Evolutionary conservation across 1,140 invertebrate genomes (phyloP), one percentile per base, ranked within the genome.

Genomic region (Formica selysi): DNA sequence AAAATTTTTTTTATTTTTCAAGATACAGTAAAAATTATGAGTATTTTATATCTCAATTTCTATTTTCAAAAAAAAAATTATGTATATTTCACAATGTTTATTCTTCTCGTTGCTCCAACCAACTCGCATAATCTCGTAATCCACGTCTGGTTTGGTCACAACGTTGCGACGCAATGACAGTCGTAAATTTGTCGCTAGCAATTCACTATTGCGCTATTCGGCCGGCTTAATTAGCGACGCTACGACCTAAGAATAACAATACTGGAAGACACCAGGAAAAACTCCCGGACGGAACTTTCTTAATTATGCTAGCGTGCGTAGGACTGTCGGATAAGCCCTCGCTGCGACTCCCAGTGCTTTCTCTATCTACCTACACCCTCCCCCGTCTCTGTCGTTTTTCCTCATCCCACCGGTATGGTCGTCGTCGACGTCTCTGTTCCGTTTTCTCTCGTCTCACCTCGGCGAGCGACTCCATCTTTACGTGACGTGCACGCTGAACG

Each of bases 401-500:
- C 36, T 71, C 54, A 73, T 71, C 64, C 59, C 54, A 64, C 61
- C n/a, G 38, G 13, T 29, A 62, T 44, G 3, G 48, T 51, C 73
- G 61, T 22, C 38, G 41, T 36, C 65, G 67, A 71, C 70, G 86
- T 90, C 89, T 91, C 88, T 91, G 86, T 88, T 91, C 85, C 76
- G 68, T 71, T 71, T 29, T 74, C 76, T 71, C 80, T 83, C 86
- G 67, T 80, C 87, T 90, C 91, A 79, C 86, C 78, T 91, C 90
- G 80, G 29, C 88, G 74, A 85, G 86, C 68, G 79, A 84, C 88
- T 92, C 91, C 92, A 44, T 85, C 89, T 88, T 88, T 95, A 95
- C 94, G 94, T 95, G 94, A 94, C 92, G 87, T 92, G 94, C 91
- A 95, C 94, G 88, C 91, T 92, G 93, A 95, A 94, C 92, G 94